Evolutionary conservation across 2,888 invertebrate genomes (phyloP).

Genomic region (Calliopum simillimum): DNA sequence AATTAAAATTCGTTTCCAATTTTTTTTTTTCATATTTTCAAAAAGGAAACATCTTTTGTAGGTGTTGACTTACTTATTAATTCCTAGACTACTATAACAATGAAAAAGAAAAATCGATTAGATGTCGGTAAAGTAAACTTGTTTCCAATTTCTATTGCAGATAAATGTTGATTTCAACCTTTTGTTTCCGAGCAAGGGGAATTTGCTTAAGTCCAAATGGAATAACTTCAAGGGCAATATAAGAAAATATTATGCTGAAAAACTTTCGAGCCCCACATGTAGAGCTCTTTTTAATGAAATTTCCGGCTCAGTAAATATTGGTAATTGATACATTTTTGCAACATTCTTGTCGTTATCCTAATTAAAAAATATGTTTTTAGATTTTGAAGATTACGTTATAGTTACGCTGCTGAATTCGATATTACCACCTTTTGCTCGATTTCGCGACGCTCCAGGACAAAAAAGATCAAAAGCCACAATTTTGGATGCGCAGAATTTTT

Average conservation of each 20-base stretch:
- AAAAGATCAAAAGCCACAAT: no score
- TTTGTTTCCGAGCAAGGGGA: constrained; percentile 42
- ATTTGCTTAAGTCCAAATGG: constrained; percentile 43
- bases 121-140: no score
- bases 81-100: no score
- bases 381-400: constrained; percentile 44
- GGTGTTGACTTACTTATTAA: no score
- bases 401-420: constrained; percentile 44
- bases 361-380: constrained; percentile 28
- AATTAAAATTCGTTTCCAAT: no score
- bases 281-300: constrained; percentile 43
- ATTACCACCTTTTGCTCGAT: constrained; percentile 44
- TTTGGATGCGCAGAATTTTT: no score
- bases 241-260: constrained; percentile 40
- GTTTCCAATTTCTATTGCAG: constrained; percentile 41
- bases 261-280: constrained; percentile 43
- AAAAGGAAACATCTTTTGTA: no score
- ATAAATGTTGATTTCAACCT: constrained; percentile 46
- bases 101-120: no score
- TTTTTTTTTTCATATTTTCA: no score
- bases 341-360: neutral
- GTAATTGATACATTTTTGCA: no score
- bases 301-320: constrained; percentile 37
- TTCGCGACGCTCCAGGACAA: constrained; percentile 43
- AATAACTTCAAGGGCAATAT: constrained; percentile 42